These are phyloP conservation scores for Callionymus lyra DNA, from an alignment of 2,113 vertebrate genomes.

Conservation along the genomic window DNA sequence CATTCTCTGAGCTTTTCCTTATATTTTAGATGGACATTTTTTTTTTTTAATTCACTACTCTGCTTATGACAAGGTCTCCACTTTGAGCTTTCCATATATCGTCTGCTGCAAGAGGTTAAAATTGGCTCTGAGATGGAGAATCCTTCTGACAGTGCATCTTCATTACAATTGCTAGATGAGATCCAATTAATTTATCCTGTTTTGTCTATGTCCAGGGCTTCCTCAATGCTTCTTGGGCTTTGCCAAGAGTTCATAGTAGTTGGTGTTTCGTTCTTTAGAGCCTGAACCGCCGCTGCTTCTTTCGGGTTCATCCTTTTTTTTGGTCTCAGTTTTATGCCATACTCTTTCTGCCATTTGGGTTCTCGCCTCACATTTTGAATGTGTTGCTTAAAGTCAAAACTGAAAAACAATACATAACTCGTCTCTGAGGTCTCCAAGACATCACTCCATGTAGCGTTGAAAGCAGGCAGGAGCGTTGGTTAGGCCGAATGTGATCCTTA, in stretches of 20 bases:
- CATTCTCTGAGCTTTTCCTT: background rate
- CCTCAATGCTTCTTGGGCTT: too few species aligned
- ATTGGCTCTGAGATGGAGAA: background rate
- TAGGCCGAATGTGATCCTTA: constrained; percentile 7
- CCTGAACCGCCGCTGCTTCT: too few species aligned
- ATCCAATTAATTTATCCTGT: constrained; percentile 1
- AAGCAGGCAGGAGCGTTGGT: constrained; percentile 2
- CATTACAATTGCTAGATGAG: constrained; percentile 1
- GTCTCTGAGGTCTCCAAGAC: constrained; percentile 8
- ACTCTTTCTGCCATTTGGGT: too few species aligned
- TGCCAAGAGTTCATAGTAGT: too few species aligned
- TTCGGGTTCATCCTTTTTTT: too few species aligned
- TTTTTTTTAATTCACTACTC: background rate
- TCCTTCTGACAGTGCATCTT: background rate
- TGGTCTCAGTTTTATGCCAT: too few species aligned
- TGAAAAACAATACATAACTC: constrained; percentile 6
- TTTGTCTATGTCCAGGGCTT: background rate
- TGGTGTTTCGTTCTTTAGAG: too few species aligned
- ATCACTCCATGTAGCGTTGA: constrained; percentile 19
- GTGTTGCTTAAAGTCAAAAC: too few species aligned
- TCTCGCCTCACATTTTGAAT: too few species aligned
- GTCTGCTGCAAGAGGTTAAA: background rate
- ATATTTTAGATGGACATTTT: too few species aligned
- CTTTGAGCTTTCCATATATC: background rate
- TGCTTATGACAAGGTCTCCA: background rate